Evolutionary conservation across 2,888 invertebrate genomes (phyloP).

Genomic region (Tachina fera): DNA sequence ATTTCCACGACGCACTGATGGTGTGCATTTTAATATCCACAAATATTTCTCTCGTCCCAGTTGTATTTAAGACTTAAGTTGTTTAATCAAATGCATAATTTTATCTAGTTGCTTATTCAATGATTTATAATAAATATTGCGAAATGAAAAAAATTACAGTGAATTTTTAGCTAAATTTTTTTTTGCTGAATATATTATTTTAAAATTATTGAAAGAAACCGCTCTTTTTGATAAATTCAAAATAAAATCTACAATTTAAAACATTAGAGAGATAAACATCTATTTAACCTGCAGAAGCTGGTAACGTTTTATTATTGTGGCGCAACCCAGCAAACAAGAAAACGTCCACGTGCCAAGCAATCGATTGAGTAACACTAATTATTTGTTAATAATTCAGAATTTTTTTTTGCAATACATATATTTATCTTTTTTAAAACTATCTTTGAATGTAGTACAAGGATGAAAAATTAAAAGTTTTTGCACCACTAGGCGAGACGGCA

Average conservation of each 20-base stretch:
- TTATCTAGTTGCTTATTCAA: neutral
- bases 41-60: too few relatives aligned
- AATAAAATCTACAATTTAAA: slow-evolving; percentile 38
- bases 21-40: too few relatives aligned
- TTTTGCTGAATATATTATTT: neutral
- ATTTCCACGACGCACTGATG: too few relatives aligned
- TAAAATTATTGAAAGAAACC: slow-evolving; percentile 44
- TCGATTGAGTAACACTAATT: too few relatives aligned
- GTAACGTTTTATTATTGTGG: neutral
- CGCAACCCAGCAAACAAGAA: too few relatives aligned
- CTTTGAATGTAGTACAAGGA: too few relatives aligned
- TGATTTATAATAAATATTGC: neutral
- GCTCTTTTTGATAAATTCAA: slow-evolving; percentile 22
- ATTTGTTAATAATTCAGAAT: too few relatives aligned
- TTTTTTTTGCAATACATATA: too few relatives aligned
- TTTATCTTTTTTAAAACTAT: too few relatives aligned
- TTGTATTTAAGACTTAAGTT: neutral
- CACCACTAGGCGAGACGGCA: too few relatives aligned
- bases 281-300: slow-evolving; percentile 33
- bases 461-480: too few relatives aligned
- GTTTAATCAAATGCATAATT: neutral
- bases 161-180: neutral
- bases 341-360: too few relatives aligned
- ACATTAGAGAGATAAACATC: slow-evolving; percentile 63
- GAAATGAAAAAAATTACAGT: neutral